Percentiles rank a stretch among this genome's conserved stretches.
phyloP scores from a whole-genome alignment of 2,797 vertebrate genomes.

The Eremophila alpestris region DNA sequence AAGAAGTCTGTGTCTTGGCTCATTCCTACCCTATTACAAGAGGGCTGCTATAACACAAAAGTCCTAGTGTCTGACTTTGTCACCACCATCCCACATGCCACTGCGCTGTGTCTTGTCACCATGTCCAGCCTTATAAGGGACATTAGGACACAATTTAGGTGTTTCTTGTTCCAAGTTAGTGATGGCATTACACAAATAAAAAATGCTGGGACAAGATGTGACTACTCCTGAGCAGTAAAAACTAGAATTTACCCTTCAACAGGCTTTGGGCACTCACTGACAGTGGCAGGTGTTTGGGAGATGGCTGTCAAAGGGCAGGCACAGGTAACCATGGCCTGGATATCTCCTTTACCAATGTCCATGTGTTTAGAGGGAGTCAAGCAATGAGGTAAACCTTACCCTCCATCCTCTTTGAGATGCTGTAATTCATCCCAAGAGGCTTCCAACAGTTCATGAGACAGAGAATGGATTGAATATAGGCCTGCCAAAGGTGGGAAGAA shows the following conservation, averaged over 20 bases:
- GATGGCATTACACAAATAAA: background rate
- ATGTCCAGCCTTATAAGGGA: background rate
- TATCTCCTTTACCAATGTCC: background rate
- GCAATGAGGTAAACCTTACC: background rate
- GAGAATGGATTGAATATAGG: background rate
- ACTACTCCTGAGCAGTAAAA: background rate
- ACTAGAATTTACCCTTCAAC: background rate
- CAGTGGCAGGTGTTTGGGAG: background rate
- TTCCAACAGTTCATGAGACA: background rate
- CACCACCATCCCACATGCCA: fast-evolving
- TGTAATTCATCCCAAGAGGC: background rate
- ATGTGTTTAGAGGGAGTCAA: background rate
- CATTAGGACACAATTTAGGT: background rate
- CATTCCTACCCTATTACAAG: too few relatives aligned
- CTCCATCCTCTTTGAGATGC: background rate
- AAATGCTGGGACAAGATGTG: background rate
- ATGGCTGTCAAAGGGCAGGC: background rate
- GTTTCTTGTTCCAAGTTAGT: background rate
- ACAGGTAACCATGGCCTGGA: background rate
- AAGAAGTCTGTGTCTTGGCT: background rate
- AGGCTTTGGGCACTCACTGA: background rate
- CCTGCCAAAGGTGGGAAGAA: background rate
- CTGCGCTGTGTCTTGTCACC: fast-evolving
- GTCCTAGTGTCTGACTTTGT: fast-evolving
- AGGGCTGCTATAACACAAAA: background rate